Evolutionary conservation across 30 jellyfish, hydroid and myxozoan species (phyloP).

Genomic region (Pelagia noctiluca): DNA sequence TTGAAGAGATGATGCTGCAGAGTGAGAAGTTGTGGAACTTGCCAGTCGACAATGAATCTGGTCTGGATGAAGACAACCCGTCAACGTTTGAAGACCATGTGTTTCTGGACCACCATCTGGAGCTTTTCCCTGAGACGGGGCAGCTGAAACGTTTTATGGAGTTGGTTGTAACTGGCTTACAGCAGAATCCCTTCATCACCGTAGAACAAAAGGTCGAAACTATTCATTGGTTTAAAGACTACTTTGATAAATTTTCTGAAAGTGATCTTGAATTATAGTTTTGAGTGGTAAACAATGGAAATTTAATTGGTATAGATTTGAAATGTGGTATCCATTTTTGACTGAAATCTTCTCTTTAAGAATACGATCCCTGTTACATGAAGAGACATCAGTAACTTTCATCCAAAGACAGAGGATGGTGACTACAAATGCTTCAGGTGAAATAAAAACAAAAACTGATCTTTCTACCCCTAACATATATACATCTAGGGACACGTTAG

Average conservation of each 20-base stretch:
- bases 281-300: not conserved
- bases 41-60: conserved; percentile 95
- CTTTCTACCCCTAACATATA: too few species aligned
- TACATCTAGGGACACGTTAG: too few species aligned
- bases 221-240: conserved; percentile 86
- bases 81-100: conserved; percentile 93
- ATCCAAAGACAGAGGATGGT: too few species aligned
- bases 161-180: conserved; percentile 90
- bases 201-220: conserved; percentile 80
- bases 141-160: conserved; percentile 90
- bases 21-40: conserved; percentile 77
- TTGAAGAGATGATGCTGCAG: conserved; percentile 78
- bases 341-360: too few species aligned
- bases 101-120: conserved; percentile 81
- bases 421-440: too few species aligned
- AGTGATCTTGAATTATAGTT: conserved; percentile 61
- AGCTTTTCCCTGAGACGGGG: conserved; percentile 82
- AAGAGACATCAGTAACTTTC: too few species aligned
- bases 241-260: conserved; percentile 78
- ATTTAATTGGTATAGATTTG: not conserved
- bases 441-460: too few species aligned
- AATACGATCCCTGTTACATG: too few species aligned
- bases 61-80: conserved; percentile 69
- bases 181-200: conserved; percentile 87
- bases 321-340: not conserved